phyloP scores from a whole-genome alignment of 2,888 invertebrate species.

The Himalopsyche japonica region DNA sequence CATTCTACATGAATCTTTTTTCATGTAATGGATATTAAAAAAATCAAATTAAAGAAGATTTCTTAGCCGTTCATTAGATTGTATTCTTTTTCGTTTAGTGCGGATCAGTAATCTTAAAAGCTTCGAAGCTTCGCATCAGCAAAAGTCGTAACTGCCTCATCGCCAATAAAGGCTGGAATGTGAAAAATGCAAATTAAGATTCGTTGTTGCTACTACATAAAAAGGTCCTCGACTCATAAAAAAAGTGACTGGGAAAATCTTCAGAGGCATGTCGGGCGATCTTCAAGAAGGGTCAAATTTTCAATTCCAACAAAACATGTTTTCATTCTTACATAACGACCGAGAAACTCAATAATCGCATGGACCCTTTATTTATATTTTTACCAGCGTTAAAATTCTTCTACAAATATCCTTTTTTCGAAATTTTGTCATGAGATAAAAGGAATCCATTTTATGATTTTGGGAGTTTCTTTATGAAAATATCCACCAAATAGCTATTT shows the following conservation, averaged over 20 bases:
- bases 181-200: conserved; percentile 26
- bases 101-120: background rate
- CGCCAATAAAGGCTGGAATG: conserved; percentile 17
- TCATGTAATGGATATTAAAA: background rate
- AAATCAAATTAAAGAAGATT: background rate
- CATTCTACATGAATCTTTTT: background rate
- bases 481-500: no score
- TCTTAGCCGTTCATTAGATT: background rate
- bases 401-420: no score
- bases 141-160: background rate
- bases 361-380: no score
- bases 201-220: conserved; percentile 9
- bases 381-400: no score
- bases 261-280: background rate
- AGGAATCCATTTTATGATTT: no score
- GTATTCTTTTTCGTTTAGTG: background rate
- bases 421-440: no score
- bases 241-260: conserved; percentile 2
- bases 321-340: background rate
- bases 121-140: background rate
- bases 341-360: background rate
- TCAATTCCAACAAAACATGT: background rate
- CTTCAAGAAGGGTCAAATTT: background rate
- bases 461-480: no score
- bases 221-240: conserved; percentile 21